Evolutionary conservation across 2,113 vertebrate genomes (phyloP).

Genomic region (Sturnus vulgaris): DNA sequence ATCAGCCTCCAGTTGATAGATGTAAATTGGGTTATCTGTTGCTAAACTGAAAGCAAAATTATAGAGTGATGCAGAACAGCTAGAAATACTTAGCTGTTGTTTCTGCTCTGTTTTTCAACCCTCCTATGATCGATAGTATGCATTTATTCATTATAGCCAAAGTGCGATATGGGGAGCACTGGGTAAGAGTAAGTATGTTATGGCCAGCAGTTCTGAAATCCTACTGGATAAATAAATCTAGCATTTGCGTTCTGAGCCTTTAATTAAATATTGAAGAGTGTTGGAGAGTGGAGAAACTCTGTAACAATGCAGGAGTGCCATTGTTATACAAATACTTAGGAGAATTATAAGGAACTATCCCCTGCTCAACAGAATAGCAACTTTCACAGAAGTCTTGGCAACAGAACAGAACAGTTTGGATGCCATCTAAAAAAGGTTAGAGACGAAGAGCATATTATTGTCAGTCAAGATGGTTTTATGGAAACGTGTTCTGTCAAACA

Average conservation of each 20-base stretch:
- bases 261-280: neutral
- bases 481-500: slow-evolving; percentile 35
- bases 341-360: neutral
- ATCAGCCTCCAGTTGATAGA: neutral
- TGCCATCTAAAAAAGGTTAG: slow-evolving; percentile 20
- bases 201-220: neutral
- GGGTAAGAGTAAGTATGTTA: neutral
- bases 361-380: neutral
- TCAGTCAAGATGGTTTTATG: slow-evolving; percentile 21
- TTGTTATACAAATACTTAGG: neutral
- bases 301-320: neutral
- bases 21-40: neutral
- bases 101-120: neutral
- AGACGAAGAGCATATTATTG: slow-evolving; percentile 15
- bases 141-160: neutral
- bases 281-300: neutral
- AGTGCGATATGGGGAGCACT: neutral
- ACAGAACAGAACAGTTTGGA: slow-evolving; percentile 6
- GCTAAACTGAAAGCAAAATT: neutral
- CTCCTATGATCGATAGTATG: neutral
- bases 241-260: neutral
- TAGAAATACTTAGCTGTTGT: neutral
- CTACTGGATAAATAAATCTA: neutral
- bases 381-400: neutral
- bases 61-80: neutral